Percentiles rank a stretch among this genome's conserved stretches.
Evolutionary conservation across 2,113 vertebrate species (phyloP).

Genomic region (Sinocyclocheilus maitianheensis): DNA sequence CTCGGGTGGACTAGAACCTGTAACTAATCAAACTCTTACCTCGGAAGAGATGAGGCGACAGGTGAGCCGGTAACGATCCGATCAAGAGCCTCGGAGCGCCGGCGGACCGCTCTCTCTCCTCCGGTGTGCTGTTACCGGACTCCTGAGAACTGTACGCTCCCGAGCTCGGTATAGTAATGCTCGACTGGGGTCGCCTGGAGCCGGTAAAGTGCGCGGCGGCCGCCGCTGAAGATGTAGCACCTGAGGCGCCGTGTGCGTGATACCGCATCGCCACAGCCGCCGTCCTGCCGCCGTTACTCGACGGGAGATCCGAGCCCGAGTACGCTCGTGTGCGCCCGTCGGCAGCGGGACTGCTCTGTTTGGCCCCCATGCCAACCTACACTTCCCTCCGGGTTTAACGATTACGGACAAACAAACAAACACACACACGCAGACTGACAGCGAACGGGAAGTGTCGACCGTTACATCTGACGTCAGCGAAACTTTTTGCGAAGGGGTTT

Average conservation of each 20-base stretch:
- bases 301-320: slow-evolving; percentile 80
- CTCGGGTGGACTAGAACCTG: no score
- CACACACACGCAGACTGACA: not conserved
- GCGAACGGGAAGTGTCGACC: not conserved
- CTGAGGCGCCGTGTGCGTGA: slow-evolving; percentile 63
- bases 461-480: not conserved
- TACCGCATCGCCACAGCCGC: slow-evolving; percentile 59
- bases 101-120: slow-evolving; percentile 71
- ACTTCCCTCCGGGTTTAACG: not conserved
- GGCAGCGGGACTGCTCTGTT: slow-evolving; percentile 82
- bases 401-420: not conserved
- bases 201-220: slow-evolving; percentile 60
- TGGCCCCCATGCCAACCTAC: slow-evolving; percentile 77
- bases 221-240: slow-evolving; percentile 61
- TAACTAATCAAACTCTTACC: slow-evolving; percentile 73
- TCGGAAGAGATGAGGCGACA: slow-evolving; percentile 93
- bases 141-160: slow-evolving; percentile 86
- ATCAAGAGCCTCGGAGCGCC: slow-evolving; percentile 84
- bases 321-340: slow-evolving; percentile 84
- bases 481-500: slow-evolving; percentile 33
- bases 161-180: slow-evolving; percentile 84
- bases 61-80: slow-evolving; percentile 88
- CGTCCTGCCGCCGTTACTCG: slow-evolving; percentile 68
- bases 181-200: slow-evolving; percentile 70
- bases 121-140: slow-evolving; percentile 88